phyloP scores from a whole-genome alignment of 2,888 invertebrate species.

The Andrena chrysosceles region DNA sequence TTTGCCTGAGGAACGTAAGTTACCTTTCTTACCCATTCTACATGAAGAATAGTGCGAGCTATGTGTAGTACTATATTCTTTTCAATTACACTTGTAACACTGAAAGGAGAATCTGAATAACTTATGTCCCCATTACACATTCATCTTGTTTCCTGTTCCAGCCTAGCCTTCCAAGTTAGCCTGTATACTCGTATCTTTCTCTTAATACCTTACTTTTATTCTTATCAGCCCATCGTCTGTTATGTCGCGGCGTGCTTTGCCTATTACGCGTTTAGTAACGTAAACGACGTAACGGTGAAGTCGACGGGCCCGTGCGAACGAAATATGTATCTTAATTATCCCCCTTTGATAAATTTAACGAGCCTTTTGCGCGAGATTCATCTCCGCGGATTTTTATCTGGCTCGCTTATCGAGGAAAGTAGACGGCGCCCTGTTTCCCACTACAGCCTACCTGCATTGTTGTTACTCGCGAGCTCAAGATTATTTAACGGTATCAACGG shows the following conservation, averaged over 20 bases:
- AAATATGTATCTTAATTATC: slow-evolving; percentile 57
- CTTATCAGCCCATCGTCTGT: slow-evolving; percentile 15
- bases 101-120: not conserved
- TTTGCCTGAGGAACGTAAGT: too few species aligned
- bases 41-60: not conserved
- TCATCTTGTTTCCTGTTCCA: not conserved
- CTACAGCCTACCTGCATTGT: slow-evolving; percentile 26
- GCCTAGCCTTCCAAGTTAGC: not conserved
- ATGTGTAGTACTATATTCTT: not conserved
- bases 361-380: slow-evolving; percentile 46
- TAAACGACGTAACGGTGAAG: slow-evolving; percentile 56
- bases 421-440: slow-evolving; percentile 38
- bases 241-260: slow-evolving; percentile 30
- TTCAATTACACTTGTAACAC: not conserved
- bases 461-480: slow-evolving; percentile 22
- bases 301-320: slow-evolving; percentile 45
- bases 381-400: slow-evolving; percentile 51
- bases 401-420: slow-evolving; percentile 33
- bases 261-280: slow-evolving; percentile 48
- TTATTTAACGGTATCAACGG: slow-evolving; percentile 56
- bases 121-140: not conserved
- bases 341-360: slow-evolving; percentile 55
- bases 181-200: not conserved
- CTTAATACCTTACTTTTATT: slow-evolving; percentile 7
- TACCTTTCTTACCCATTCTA: not conserved